Evolutionary conservation across 2,888 invertebrate species (phyloP).

Genomic region (Pegoplata infirma): DNA sequence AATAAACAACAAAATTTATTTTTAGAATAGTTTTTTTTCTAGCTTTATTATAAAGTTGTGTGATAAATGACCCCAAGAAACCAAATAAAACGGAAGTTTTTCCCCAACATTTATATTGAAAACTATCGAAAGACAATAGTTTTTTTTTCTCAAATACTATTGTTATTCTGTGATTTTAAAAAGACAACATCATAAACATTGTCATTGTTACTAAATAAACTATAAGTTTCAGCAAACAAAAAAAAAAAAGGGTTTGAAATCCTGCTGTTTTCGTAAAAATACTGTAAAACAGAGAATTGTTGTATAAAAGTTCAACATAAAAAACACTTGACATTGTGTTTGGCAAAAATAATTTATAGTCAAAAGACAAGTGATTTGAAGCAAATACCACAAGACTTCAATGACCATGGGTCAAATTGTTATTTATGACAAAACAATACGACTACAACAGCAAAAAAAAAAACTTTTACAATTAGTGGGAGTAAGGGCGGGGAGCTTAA

Average conservation of each 20-base stretch:
- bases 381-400: conserved; percentile 60
- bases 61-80: conserved; percentile 4
- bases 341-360: conserved; percentile 57
- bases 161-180: not conserved
- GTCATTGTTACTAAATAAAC: conserved; percentile 61
- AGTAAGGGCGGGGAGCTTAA: conserved; percentile 31
- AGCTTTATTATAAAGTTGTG: too few species aligned
- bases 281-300: conserved; percentile 31
- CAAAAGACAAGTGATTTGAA: conserved; percentile 61
- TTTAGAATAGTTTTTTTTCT: not conserved
- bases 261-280: conserved; percentile 53
- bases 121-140: conserved; percentile 49
- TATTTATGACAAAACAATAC: conserved; percentile 57
- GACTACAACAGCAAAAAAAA: conserved; percentile 14
- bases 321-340: conserved; percentile 61
- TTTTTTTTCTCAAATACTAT: not conserved
- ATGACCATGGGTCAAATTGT: conserved; percentile 61
- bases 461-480: conserved; percentile 8
- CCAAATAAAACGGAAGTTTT: conserved; percentile 3
- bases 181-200: conserved; percentile 30
- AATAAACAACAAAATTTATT: conserved; percentile 48
- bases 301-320: conserved; percentile 50
- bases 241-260: conserved; percentile 42
- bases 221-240: conserved; percentile 18
- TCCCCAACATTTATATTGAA: not conserved